Base-by-base conservation (phyloP, 2,113 vertebrate genomes). In the Apteryx mantelli region DNA sequence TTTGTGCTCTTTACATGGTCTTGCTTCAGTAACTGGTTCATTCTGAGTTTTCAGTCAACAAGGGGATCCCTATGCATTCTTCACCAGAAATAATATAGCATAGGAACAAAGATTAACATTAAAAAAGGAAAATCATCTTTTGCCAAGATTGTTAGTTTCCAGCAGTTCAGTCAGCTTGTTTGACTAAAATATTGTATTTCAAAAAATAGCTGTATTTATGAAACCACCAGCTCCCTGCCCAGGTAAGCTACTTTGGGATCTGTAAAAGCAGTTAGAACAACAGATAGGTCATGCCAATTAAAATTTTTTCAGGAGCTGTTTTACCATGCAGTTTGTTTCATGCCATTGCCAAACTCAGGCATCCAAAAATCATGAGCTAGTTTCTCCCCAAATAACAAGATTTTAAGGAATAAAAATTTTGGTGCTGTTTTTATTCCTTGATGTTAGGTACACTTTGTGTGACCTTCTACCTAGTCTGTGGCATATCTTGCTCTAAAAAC, bases 381-480 rank as follows among this genome's bases (percentile, higher is more conserved):
- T 44, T 92, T 82, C 26, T 48, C 38, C 11, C 9, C 6, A 70
- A 80, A 75, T 55, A 6, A 9, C 40, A 71, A 63, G 65, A 82
- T 82, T 89, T 74, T 46, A 80, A 92, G 53, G 52, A 89, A 88
- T 66, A 88, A 80, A 92, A 74, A 63, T 60, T 4, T 82, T 66
- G 56, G 58, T 28, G 55, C 42, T 95, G 36, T 0, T 95, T 87
- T 95, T 78, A 64, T 83, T 80, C 64, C n/a, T 77, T 60, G 53
- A 40, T 58, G 26, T 73, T 87, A 87, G 58, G 84, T 74, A 50
- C 30, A 82, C 84, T 95, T 63, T 58, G 16, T 6, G 4, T 95
- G 94, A 95, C 94, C 91, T 97, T 85, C 84, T 88, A 52, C 71
- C 68, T 88, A 77, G 40, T 60, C 64, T 83, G 44, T 61, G 36